phyloP scores from a whole-genome alignment of 2,888 invertebrate genomes.

The Ctena decussata region DNA sequence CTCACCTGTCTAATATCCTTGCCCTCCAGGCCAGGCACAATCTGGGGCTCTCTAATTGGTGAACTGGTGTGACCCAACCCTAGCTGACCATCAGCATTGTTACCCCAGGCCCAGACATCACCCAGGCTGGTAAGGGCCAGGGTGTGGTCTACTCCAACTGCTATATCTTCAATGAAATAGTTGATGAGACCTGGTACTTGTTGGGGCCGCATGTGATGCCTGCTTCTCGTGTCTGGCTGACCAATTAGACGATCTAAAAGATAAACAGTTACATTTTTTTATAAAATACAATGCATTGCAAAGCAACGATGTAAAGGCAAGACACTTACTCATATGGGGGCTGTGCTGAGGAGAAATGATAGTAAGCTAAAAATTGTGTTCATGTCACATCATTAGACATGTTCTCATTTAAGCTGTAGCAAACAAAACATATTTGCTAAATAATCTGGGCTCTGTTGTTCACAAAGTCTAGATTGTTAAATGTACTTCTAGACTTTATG shows the following conservation, averaged over 20 bases:
- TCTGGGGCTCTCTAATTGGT: slow-evolving; percentile 89
- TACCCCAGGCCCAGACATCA: slow-evolving; percentile 90
- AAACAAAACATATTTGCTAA: too few species aligned
- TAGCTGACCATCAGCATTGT: slow-evolving; percentile 90
- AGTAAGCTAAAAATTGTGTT: too few species aligned
- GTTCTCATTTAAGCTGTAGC: too few species aligned
- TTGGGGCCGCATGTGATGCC: slow-evolving; percentile 88
- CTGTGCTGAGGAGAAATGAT: too few species aligned
- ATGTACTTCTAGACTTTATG: too few species aligned
- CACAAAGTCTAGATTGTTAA: too few species aligned
- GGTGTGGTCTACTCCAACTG: slow-evolving; percentile 90
- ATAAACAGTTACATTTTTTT: too few species aligned
- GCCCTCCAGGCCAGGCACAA: slow-evolving; percentile 88
- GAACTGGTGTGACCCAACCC: slow-evolving; percentile 89
- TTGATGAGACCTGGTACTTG: slow-evolving; percentile 88
- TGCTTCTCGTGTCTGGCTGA: slow-evolving; percentile 88
- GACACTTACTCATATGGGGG: too few species aligned
- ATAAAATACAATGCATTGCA: too few species aligned
- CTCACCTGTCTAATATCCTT: slow-evolving; percentile 89
- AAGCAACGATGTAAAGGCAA: too few species aligned
- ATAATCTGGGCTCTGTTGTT: too few species aligned
- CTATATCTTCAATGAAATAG: slow-evolving; percentile 89
- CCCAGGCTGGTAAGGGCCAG: slow-evolving; percentile 89
- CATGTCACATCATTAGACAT: too few species aligned
- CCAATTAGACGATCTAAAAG: slow-evolving; percentile 89